A percentile compares a stretch with the other conserved stretches of the same genome.
Evolutionary conservation across 2,888 invertebrate genomes (phyloP).

Genomic region (Poecilobothrus nobilitatus): DNA sequence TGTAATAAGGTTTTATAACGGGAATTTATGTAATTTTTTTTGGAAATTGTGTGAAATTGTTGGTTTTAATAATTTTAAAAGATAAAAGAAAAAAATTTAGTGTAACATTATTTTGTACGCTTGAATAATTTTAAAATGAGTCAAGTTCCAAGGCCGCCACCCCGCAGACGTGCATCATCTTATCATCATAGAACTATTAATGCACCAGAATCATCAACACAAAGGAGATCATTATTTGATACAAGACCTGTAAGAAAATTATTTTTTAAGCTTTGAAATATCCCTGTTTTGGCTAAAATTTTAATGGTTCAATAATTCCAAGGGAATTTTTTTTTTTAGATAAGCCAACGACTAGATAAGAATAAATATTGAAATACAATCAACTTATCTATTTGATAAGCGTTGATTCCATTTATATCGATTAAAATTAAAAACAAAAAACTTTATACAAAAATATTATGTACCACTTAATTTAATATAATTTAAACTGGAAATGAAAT

Average conservation of each 20-base stretch:
- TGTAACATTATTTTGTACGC: neutral
- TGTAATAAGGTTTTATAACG: neutral
- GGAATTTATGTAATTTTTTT: neutral
- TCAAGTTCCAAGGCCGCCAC: conserved; percentile 39
- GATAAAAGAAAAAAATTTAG: too few species aligned
- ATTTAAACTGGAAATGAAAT: too few species aligned
- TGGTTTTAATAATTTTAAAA: too few species aligned
- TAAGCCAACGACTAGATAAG: neutral
- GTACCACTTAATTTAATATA: too few species aligned
- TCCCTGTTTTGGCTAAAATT: neutral
- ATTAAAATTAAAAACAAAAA: too few species aligned
- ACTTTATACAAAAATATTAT: too few species aligned
- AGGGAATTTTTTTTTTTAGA: neutral
- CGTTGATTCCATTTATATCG: too few species aligned
- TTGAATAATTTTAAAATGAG: conserved; percentile 8
- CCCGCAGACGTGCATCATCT: conserved; percentile 39
- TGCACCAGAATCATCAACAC: conserved; percentile 23
- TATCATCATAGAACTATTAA: conserved; percentile 24
- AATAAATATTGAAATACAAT: neutral
- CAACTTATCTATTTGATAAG: neutral
- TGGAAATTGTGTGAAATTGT: neutral
- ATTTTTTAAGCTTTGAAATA: neutral
- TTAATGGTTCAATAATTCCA: neutral
- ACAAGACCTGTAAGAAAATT: conserved; percentile 33
- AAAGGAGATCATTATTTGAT: conserved; percentile 36